phyloP scores from a whole-genome alignment of 2,797 vertebrate species.

The Danio jaintianensis region DNA sequence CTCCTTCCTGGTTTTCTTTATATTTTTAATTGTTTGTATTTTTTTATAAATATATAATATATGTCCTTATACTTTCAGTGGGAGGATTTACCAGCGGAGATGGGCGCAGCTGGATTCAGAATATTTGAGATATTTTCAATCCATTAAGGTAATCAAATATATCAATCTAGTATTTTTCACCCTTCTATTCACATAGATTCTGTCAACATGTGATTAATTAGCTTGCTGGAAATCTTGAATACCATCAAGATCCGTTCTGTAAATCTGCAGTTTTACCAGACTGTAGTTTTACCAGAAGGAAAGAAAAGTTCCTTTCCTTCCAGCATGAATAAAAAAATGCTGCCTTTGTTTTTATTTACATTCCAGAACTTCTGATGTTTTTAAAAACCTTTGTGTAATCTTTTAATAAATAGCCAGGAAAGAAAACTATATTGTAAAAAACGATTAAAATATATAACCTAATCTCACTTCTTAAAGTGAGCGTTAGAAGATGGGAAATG shows the following conservation, averaged over 20 bases:
- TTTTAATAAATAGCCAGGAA: too few relatives aligned
- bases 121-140: slow-evolving; percentile 59
- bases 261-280: not conserved
- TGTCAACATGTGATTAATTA: not conserved
- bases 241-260: not conserved
- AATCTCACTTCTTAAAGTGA: not conserved
- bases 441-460: too few relatives aligned
- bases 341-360: not conserved
- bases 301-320: not conserved
- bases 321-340: not conserved
- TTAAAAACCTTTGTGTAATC: too few relatives aligned
- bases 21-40: not conserved
- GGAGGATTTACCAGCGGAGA: slow-evolving; percentile 53
- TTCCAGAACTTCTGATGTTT: slow-evolving; percentile 11
- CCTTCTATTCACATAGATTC: not conserved
- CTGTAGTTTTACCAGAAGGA: too few relatives aligned
- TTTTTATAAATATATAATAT: not conserved
- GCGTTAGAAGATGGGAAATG: too few relatives aligned
- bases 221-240: not conserved
- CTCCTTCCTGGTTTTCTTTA: not conserved
- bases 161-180: not conserved
- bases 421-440: too few relatives aligned
- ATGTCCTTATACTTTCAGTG: slow-evolving; percentile 44
- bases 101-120: slow-evolving; percentile 60
- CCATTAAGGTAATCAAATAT: slow-evolving; percentile 51